phyloP scores from a whole-genome alignment of 2,797 vertebrate species.

The Enteromius afrohamiltoni region DNA sequence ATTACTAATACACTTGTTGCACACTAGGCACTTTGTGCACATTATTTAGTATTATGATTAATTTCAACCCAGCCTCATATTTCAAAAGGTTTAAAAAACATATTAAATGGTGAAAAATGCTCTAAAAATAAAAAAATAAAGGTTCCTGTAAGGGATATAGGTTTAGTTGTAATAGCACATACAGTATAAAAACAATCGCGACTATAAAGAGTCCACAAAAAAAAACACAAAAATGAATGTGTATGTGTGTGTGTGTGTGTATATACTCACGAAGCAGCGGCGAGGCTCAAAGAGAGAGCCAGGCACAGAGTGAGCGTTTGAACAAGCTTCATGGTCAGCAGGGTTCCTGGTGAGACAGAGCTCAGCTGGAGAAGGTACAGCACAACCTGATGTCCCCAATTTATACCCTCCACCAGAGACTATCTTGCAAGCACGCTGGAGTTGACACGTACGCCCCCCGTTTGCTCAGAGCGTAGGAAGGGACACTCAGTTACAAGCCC shows the following conservation, averaged over 20 bases:
- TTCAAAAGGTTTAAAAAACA: too few species aligned
- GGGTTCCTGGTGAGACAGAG: constrained; percentile 54
- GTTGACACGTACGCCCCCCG: constrained; percentile 25
- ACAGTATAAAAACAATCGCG: too few species aligned
- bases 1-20: neutral
- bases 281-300: constrained; percentile 60
- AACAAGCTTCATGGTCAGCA: constrained; percentile 69
- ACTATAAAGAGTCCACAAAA: too few species aligned
- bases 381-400: constrained; percentile 12
- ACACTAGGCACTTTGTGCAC: neutral
- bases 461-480: constrained; percentile 42
- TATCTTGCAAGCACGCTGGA: constrained; percentile 12
- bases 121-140: too few species aligned
- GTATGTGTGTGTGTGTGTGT: neutral
- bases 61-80: neutral
- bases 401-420: constrained; percentile 48
- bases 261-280: constrained; percentile 65
- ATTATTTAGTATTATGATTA: neutral
- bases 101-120: too few species aligned
- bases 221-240: neutral
- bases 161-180: too few species aligned
- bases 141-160: too few species aligned
- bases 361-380: constrained; percentile 53
- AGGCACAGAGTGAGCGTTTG: constrained; percentile 65
- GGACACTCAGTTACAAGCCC: neutral